Evolutionary conservation across 2,888 invertebrate genomes (phyloP), one percentile per base, ranked within the genome.

Genomic region (Exephanes ischioxanthus): DNA sequence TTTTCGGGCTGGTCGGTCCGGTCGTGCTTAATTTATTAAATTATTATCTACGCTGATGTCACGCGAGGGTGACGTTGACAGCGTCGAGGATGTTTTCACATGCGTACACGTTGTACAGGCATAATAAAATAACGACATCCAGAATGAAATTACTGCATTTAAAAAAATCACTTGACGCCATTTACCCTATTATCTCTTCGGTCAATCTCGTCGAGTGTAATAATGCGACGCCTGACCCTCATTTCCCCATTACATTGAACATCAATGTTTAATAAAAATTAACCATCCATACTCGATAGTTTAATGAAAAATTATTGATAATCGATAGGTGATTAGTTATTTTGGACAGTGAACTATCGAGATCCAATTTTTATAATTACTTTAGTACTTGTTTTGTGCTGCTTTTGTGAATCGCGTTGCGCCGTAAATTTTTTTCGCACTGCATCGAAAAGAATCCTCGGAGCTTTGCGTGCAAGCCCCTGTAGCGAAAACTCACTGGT

Each of bases 381-480:
- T 3, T 19, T n/a, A 22, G 9, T 3, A 2, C 0, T 19, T n/a
- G 22, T 55, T 55, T 55, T 22, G 19, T 55, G 11, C 11, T 7
- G 11, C 30, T 26, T 5, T 30, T 26, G 37, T 58, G 22, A 72
- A 37, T 72, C n/a, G 19, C 53, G 6, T 55, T 71, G 19, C 16
- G n/a, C 19, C 53, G 55, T n/a, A 9, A 22, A 7, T 58, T 16
- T 63, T 16, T 33, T 61, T 22, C 41, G 16, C 73, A 71, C 33
- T 66, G 16, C 26, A 11, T 37, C 58, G 30, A 22, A 48, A 67
- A 26, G 26, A n/a, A 45, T 79, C 75, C 45, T 75, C 11, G 41
- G 77, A 51, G 72, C 67, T 61, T 81, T 67, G 84, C 84, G 80
- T 84, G 84, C 45, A 45, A 67, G 26, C 45, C 22, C 3, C 55